These are phyloP conservation scores for Sycophila texana DNA, from an alignment of 2,888 invertebrate genomes.

Conservation along the genomic window DNA sequence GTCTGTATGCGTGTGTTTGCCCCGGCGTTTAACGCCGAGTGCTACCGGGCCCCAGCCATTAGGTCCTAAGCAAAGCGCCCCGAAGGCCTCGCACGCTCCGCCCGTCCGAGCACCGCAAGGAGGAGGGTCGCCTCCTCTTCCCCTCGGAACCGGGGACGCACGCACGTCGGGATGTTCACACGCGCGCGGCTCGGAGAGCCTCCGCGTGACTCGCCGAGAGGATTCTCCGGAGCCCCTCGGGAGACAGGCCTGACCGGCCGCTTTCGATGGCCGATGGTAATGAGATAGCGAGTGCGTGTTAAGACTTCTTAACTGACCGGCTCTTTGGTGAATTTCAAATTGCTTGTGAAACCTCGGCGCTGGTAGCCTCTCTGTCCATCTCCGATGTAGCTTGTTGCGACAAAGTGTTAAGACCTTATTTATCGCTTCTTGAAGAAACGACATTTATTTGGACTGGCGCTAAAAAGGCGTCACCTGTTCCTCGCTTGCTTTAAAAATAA, in stretches of 20 bases:
- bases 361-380: too few species aligned
- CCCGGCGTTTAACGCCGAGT: constrained; percentile 40
- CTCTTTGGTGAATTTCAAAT: too few species aligned
- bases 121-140: background rate
- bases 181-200: background rate
- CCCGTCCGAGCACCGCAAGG: constrained; percentile 5
- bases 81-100: constrained; percentile 16
- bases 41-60: constrained; percentile 46
- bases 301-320: background rate
- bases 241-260: background rate
- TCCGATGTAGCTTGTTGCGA: too few species aligned
- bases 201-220: background rate
- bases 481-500: too few species aligned
- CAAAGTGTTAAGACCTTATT: too few species aligned
- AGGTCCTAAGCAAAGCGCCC: constrained; percentile 48
- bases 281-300: constrained; percentile 6
- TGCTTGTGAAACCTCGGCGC: too few species aligned
- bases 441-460: too few species aligned
- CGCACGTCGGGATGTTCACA: too few species aligned
- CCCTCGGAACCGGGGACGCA: background rate
- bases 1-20: constrained; percentile 52
- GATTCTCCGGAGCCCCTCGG: background rate
- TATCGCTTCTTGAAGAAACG: too few species aligned
- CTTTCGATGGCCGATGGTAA: background rate
- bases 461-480: too few species aligned